Evolutionary conservation across 2,113 vertebrate genomes (phyloP), one percentile per base, ranked within the genome.

Genomic region (Gavia stellata): DNA sequence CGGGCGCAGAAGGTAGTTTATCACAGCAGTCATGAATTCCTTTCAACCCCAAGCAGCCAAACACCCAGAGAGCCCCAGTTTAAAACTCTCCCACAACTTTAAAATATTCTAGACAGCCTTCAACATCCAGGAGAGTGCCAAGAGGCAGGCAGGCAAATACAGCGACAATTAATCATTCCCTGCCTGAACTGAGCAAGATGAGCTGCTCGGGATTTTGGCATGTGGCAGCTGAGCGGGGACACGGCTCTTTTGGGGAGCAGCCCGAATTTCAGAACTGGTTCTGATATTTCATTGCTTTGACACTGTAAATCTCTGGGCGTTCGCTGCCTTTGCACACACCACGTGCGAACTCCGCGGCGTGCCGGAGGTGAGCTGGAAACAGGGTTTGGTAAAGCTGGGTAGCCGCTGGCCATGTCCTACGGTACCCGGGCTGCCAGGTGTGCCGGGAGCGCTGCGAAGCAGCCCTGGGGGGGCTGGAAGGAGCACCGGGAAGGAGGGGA

Each of bases 321-420:
- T 61, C 1, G 1, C 59, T 55, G 82, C 56, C 33, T 58, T 44
- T 24, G 62, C 62, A 13, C 62, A 4, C 42, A 13, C 36, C 42
- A 6, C 2, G 0, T 9, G 59, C 26, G 16, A 33, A 15, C 18
- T 9, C 15, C 2, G 2, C 3, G 5, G 40, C 1, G 14, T 45
- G 78, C 63, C 26, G 9, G 82, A 40, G 67, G 34, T 8, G 73
- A 74, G 61, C 56, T 71, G 86, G 75, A 36, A 56, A 8, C 0
- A 0, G 34, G 36, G 15, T 8, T 40, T 49, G 42, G 31, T 34
- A 10, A n/a, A 38, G 40, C 47, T 17, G 36, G 4, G 7, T 1
- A 11, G 11, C n/a, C 10, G 14, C 17, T 17, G 52, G 82, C 13
- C 1, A 0, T 6, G 5, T 24, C 59, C 59, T 42, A 2, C 3